These are phyloP conservation scores for Collichthys lucidus DNA, from an alignment of 2,113 vertebrate species.

Conservation along the genomic window DNA sequence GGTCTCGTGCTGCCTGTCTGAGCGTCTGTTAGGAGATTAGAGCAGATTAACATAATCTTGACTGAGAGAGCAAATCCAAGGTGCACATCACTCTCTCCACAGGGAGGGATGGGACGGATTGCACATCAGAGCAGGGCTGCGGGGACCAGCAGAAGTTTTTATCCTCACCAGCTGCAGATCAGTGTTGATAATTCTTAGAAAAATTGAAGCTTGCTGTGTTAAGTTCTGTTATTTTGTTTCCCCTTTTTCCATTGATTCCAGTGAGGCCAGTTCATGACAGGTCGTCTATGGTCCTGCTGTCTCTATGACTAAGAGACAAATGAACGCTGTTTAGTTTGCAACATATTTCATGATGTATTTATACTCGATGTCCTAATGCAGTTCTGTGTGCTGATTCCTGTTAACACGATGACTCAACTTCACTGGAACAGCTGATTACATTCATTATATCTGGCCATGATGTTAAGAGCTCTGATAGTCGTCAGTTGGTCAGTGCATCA, in stretches of 20 bases:
- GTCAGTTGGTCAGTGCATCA: too few species aligned
- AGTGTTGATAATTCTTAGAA: not conserved
- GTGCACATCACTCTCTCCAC: slow-evolving; percentile 74
- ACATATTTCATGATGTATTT: not conserved
- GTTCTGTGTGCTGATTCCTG: slow-evolving; percentile 4
- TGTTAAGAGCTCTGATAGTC: not conserved
- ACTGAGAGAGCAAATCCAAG: slow-evolving; percentile 70
- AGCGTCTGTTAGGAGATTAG: slow-evolving; percentile 72
- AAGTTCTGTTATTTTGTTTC: too few species aligned
- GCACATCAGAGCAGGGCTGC: slow-evolving; percentile 1
- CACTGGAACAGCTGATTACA: not conserved
- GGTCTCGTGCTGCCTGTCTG: slow-evolving; percentile 27
- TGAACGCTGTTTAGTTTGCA: too few species aligned
- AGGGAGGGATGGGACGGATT: slow-evolving; percentile 13
- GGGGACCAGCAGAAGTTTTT: not conserved
- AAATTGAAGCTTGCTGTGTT: not conserved
- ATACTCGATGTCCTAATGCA: not conserved
- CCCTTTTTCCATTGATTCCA: too few species aligned
- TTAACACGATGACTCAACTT: not conserved
- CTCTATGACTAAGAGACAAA: not conserved
- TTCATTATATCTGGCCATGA: not conserved
- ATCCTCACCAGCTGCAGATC: not conserved
- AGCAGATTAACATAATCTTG: slow-evolving; percentile 80
- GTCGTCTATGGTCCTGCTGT: not conserved
- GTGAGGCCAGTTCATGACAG: too few species aligned